Evolutionary conservation across 2,113 vertebrate genomes (phyloP), one percentile per base, ranked within the genome.

Genomic region (Myxocyprinus asiaticus): DNA sequence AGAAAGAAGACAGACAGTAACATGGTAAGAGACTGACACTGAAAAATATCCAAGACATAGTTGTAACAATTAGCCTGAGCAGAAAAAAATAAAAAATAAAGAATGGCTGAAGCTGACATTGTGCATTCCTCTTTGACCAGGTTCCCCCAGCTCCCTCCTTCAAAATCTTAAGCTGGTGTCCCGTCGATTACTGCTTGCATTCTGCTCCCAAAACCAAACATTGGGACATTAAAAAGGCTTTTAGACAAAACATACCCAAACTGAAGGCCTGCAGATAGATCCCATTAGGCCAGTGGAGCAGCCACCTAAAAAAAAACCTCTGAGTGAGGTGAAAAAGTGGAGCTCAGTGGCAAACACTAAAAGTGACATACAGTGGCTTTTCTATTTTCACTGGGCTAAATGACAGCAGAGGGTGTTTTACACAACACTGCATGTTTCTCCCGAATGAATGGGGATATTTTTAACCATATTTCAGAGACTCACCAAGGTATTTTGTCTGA

Each of bases 241-340:
- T 90, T 78, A 90, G 82, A 83, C 73, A 85, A 86, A 33, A 77
- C 77, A 84, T 84, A 85, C 63, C 81, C 74, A 82, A 83, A 85
- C 81, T 69, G 17, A 71, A 81, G 61, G 79, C 61, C 65, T 33
- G 67, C 14, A 78, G 64, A 84, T 56, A 84, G 58, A 78, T 48
- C 51, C 70, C 65, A 76, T 78, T 78, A 81, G 79, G 51, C 75
- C 43, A 51, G 67, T 14, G 7, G 48, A 73, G 82, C 48, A 62
- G 55, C 42, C 77, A 77, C 63, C 42, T 12, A 7, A 72, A 78
- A 76, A 81, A 75, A 78, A 84, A 67, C 76, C 65, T 17, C 22
- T 66, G 70, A 75, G 58, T 53, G 43, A 50, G 65, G 70, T 69
- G 75, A 42, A 72, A 75, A 76, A 17, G 48, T 33, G 33, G 66